Percentiles rank a stretch among this genome's conserved stretches.
Conservation (phyloP, 2,888 invertebrate genomes). For the Orthonevra nobilis region DNA sequence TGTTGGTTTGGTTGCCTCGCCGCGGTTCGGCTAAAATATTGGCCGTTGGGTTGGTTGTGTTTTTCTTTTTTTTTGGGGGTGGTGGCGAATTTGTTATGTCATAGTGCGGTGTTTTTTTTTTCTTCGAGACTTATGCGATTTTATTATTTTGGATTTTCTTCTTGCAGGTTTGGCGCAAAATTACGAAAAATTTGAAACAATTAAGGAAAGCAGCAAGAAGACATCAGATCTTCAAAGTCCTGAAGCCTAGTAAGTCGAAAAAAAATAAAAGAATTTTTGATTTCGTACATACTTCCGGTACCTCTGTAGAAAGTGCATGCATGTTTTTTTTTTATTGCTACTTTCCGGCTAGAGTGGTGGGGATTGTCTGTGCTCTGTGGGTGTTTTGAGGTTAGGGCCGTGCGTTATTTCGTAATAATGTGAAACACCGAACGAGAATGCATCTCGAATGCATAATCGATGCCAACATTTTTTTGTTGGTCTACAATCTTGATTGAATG, state of each 20-base stretch:
- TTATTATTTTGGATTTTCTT: conserved; percentile 5
- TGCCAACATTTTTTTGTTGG: conserved; percentile 38
- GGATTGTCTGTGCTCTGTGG: conserved; percentile 19
- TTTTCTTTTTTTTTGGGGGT: no score
- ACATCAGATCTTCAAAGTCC: conserved; percentile 85
- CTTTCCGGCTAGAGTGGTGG: background rate
- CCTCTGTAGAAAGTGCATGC: background rate
- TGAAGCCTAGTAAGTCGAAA: conserved; percentile 85
- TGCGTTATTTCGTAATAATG: conserved; percentile 57
- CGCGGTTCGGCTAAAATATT: background rate
- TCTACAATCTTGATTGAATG: no score
- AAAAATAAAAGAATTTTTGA: no score
- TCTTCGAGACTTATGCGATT: conserved; percentile 19
- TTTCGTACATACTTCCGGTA: no score
- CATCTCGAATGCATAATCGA: conserved; percentile 9
- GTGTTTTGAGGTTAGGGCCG: conserved; percentile 63
- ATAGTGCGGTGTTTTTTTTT: conserved; percentile 46
- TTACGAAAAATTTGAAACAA: conserved; percentile 88
- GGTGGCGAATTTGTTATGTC: conserved; percentile 65
- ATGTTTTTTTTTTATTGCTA: conserved; percentile 1
- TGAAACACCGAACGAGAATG: background rate
- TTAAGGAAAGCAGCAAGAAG: conserved; percentile 86
- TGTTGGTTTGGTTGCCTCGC: no score
- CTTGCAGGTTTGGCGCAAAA: conserved; percentile 88
- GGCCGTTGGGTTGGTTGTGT: background rate